Evolutionary conservation across 2,888 invertebrate genomes (phyloP), one percentile per base, ranked within the genome.

Genomic region (Plebejus melissa): DNA sequence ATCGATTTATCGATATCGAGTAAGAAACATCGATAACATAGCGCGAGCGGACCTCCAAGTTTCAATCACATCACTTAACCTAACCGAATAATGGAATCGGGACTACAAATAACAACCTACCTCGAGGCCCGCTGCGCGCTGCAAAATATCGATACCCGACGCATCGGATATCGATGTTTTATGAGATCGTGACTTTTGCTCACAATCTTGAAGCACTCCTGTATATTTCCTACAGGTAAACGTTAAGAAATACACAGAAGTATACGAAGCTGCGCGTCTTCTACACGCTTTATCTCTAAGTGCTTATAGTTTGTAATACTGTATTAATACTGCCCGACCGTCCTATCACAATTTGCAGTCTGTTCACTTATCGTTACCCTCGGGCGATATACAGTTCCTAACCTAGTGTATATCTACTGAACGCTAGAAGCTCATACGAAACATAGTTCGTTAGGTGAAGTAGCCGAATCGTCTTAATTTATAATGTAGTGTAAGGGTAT

Each of bases 281-380:
- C 83, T 81, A 83, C 83, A 83, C 82, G 81, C 79, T 76, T 80
- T 75, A 75, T 75, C 69, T 60, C 60, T 78, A 78, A 78, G 79
- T 78, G 78, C 75, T 78, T 78, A 78, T 76, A 77, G 28, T 74
- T 78, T 83, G 76, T 80, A 88, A 89, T 90, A 90, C 85, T 85
- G 83, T 81, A 77, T 77, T 82, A 86, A 86, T 87, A 87, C 90
- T 89, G 87, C 80, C 83, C 80, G 81, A 84, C 80, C 83, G 78
- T 75, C 78, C 77, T 82, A 80, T 80, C 80, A 80, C 78, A 80
- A 77, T 77, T 72, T 76, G 76, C 81, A 82, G 81, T 80, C 81
- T 78, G 79, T 80, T 77, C 57, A 77, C 76, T 77, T 78, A 74
- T 77, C 38, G 74, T 60, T 77, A 76, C 76, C 79, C 77, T 78